A percentile compares a stretch with the other conserved stretches of the same genome.
These are phyloP conservation scores for Lateolabrax maculatus DNA, from an alignment of 2,797 vertebrate species.

Conservation along the genomic window DNA sequence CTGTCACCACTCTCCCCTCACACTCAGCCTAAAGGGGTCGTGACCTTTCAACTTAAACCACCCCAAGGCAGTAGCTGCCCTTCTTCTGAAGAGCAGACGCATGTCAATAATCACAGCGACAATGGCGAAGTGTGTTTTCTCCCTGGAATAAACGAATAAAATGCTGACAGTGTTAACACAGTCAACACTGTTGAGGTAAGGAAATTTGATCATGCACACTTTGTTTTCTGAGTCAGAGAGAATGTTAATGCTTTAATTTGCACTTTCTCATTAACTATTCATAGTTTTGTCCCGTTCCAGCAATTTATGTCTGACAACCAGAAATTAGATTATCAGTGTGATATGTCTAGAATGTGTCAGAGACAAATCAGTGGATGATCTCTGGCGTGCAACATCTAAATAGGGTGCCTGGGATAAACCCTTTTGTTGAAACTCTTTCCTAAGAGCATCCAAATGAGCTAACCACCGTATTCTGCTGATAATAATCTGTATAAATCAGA, in stretches of 20 bases:
- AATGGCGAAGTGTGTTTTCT: conserved; percentile 48
- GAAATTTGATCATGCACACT: conserved; percentile 24
- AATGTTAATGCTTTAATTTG: conserved; percentile 56
- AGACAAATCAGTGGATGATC: conserved; percentile 55
- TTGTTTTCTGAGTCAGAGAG: conserved; percentile 33
- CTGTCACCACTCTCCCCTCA: conserved; percentile 24
- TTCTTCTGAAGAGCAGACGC: conserved; percentile 50
- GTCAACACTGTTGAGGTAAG: conserved; percentile 32
- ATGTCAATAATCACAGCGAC: conserved; percentile 47
- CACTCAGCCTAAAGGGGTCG: conserved; percentile 32
- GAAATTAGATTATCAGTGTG: conserved; percentile 69
- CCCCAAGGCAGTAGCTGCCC: conserved; percentile 22
- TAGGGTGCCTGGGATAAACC: conserved; percentile 59
- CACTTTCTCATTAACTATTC: conserved; percentile 67
- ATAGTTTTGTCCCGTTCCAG: conserved; percentile 56
- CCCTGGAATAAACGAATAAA: conserved; percentile 31
- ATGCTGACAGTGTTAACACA: conserved; percentile 52
- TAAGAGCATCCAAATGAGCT: conserved; percentile 62
- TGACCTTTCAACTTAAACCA: conserved; percentile 40
- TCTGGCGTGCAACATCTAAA: conserved; percentile 57
- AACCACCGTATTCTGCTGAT: conserved; percentile 63
- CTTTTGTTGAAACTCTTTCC: conserved; percentile 64
- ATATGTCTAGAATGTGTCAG: conserved; percentile 59
- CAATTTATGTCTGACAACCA: conserved; percentile 68
- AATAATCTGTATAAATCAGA: conserved; percentile 72